Conservation (phyloP, 2,797 vertebrate genomes). For the Ammospiza maritima region DNA sequence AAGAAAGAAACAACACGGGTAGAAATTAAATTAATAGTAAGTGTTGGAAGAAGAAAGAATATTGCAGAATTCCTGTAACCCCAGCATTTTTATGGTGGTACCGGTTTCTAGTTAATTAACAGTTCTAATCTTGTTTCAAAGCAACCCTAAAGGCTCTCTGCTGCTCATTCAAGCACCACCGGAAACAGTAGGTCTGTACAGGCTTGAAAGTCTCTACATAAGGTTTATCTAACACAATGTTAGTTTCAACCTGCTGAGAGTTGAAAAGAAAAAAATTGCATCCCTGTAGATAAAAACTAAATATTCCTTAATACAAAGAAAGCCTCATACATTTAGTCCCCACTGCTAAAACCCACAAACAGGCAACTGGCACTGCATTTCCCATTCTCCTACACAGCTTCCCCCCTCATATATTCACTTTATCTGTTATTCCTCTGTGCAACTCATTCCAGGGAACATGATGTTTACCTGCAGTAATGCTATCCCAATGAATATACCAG, state of each 20-base stretch:
- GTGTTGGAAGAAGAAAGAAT: neutral
- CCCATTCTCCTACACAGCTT: neutral
- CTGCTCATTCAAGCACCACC: neutral
- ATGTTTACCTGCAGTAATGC: conserved; percentile 91
- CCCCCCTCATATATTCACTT: neutral
- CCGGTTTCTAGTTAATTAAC: neutral
- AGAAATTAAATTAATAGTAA: neutral
- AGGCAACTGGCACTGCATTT: neutral
- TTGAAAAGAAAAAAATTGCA: neutral
- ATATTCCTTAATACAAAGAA: neutral
- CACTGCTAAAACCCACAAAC: neutral
- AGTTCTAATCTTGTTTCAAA: neutral
- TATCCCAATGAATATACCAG: conserved; percentile 97
- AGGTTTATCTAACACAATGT: neutral
- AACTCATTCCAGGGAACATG: neutral
- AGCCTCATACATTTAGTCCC: neutral
- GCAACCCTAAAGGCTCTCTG: neutral
- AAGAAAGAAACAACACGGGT: neutral
- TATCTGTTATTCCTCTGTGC: neutral
- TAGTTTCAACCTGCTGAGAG: neutral
- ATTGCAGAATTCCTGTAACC: neutral
- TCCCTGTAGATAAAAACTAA: neutral
- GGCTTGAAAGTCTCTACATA: neutral
- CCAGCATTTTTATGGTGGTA: neutral
- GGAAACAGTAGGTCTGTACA: neutral